Percentiles rank a stretch among this genome's conserved stretches.
Evolutionary conservation across 2,888 invertebrate genomes (phyloP).

Genomic region (Biston betularia): DNA sequence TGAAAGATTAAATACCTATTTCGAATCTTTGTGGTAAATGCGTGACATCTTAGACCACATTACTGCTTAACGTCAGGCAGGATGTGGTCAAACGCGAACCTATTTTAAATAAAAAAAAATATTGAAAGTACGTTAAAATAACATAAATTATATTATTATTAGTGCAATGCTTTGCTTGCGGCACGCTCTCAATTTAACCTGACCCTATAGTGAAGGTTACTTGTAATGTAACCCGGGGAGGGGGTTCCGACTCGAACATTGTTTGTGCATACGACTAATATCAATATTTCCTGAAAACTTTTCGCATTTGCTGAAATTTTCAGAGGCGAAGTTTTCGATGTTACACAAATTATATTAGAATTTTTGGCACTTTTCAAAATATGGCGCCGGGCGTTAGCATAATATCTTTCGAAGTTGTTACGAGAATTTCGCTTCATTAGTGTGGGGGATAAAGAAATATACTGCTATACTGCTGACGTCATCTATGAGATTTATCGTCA

Average conservation of each 20-base stretch:
- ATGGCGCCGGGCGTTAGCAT: constrained; percentile 33
- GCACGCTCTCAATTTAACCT: neutral
- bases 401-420: constrained; percentile 32
- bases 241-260: constrained; percentile 29
- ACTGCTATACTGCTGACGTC: too few relatives aligned
- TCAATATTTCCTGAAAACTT: constrained; percentile 41
- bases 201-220: neutral
- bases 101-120: too few relatives aligned
- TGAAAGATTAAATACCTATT: too few relatives aligned
- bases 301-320: constrained; percentile 37
- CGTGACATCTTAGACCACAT: too few relatives aligned
- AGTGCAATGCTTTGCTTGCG: neutral
- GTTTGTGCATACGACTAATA: constrained; percentile 44
- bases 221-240: constrained; percentile 25
- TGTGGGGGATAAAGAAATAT: constrained; percentile 1
- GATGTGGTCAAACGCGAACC: too few relatives aligned
- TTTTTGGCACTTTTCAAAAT: constrained; percentile 45
- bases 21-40: too few relatives aligned
- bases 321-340: constrained; percentile 35
- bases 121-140: too few relatives aligned
- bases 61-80: too few relatives aligned
- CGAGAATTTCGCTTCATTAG: constrained; percentile 4
- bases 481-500: too few relatives aligned
- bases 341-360: constrained; percentile 43
- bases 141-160: too few relatives aligned